Evolutionary conservation across 2,888 invertebrate genomes (phyloP).

Genomic region (Epsilonema sp.): DNA sequence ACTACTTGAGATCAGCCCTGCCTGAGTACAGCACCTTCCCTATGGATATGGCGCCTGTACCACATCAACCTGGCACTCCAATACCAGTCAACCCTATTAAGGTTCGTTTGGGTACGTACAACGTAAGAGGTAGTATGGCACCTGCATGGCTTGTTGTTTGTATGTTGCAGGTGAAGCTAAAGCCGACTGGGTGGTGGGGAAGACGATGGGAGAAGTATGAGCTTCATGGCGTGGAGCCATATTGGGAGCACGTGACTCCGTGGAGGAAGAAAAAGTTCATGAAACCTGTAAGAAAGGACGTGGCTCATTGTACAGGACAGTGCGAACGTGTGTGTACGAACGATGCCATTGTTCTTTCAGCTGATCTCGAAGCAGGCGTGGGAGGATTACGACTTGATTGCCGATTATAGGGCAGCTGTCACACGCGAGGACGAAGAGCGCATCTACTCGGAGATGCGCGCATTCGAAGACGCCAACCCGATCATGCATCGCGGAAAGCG

Average conservation of each 20-base stretch:
- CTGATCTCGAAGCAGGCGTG: neutral
- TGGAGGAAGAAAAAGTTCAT: slow-evolving; percentile 4
- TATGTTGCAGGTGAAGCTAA: slow-evolving; percentile 36
- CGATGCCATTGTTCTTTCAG: too few relatives aligned
- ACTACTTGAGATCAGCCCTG: slow-evolving; percentile 58
- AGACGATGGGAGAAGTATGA: slow-evolving; percentile 58
- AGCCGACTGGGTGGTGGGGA: slow-evolving; percentile 63
- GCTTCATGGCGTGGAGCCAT: slow-evolving; percentile 17
- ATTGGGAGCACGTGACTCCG: slow-evolving; percentile 9
- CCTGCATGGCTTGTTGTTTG: slow-evolving; percentile 22
- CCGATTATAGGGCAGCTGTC: slow-evolving; percentile 60
- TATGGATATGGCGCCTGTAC: slow-evolving; percentile 66
- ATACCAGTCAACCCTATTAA: slow-evolving; percentile 50
- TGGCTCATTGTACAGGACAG: neutral
- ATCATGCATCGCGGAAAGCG: too few relatives aligned
- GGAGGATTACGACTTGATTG: slow-evolving; percentile 60
- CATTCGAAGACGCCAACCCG: slow-evolving; percentile 38
- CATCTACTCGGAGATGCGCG: slow-evolving; percentile 62
- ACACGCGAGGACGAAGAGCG: slow-evolving; percentile 66
- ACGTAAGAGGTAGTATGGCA: too few relatives aligned
- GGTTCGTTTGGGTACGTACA: slow-evolving; percentile 19
- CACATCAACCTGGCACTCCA: slow-evolving; percentile 49
- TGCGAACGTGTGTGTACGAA: too few relatives aligned
- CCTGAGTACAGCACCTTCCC: slow-evolving; percentile 80
- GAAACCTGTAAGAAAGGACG: too few relatives aligned